A percentile compares a stretch with the other conserved stretches of the same genome.
Evolutionary conservation across 2,113 vertebrate species (phyloP).

Genomic region (Manacus vitellinus): DNA sequence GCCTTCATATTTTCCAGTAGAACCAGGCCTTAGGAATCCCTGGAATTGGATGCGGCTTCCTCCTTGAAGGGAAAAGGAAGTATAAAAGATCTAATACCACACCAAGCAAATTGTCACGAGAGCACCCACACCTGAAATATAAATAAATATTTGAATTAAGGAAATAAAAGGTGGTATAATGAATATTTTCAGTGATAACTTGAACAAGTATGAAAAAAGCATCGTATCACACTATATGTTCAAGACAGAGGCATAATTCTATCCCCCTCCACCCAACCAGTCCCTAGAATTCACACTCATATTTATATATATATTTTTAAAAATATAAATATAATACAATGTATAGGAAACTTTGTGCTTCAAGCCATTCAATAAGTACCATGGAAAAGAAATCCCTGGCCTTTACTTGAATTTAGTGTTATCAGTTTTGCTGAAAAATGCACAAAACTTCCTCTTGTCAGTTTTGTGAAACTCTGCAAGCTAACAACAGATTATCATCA

Average conservation of each 20-base stretch:
- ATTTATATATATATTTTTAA: background rate
- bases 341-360: background rate
- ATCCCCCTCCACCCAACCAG: rapidly evolving
- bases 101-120: background rate
- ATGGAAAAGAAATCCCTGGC: background rate
- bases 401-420: background rate
- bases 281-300: background rate
- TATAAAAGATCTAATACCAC: background rate
- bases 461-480: background rate
- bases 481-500: background rate
- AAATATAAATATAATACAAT: background rate
- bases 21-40: background rate
- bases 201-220: background rate
- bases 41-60: background rate
- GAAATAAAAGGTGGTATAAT: background rate
- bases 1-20: background rate
- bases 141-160: background rate
- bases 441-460: background rate
- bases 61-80: background rate
- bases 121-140: background rate
- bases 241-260: background rate
- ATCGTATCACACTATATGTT: background rate
- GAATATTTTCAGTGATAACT: background rate
- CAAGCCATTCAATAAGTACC: background rate
- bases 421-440: background rate